A percentile compares a stretch with the other conserved stretches of the same genome.
Conservation (phyloP, 2,888 invertebrate genomes). For the Nephrotoma flavescens region DNA sequence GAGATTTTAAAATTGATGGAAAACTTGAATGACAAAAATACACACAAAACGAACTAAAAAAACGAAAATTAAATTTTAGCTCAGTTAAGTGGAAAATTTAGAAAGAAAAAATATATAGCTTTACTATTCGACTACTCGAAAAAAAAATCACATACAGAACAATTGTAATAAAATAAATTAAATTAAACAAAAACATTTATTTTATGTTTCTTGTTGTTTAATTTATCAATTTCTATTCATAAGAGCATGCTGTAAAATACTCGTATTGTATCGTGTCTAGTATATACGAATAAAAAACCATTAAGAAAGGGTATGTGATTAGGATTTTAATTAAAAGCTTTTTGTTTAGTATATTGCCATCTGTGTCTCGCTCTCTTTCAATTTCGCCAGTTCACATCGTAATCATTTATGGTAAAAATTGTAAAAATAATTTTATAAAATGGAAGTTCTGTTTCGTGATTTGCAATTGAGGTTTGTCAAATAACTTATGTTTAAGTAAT, state of each 20-base stretch:
- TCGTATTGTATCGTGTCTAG: not conserved
- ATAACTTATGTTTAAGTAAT: not conserved
- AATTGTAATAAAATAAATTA: not conserved
- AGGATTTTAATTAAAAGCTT: not conserved
- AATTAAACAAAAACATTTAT: not conserved
- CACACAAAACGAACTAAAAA: not conserved
- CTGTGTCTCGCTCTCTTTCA: not conserved
- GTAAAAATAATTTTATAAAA: not conserved
- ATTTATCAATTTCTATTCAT: not conserved
- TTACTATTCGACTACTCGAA: not conserved
- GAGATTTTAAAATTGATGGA: not conserved
- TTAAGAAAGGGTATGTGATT: not conserved
- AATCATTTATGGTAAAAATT: not conserved
- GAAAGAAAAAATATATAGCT: not conserved
- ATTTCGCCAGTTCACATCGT: not conserved
- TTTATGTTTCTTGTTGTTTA: not conserved
- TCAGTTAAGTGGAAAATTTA: not conserved
- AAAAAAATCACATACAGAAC: not conserved
- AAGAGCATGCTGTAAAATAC: not conserved
- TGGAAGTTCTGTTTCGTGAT: not conserved
- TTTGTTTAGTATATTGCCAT: not conserved
- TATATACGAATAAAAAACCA: not conserved
- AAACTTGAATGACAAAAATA: not conserved
- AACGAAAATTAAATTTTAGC: not conserved
- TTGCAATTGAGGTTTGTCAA: not conserved